Percentiles rank a stretch among this genome's conserved stretches.
Evolutionary conservation across 2,888 invertebrate genomes (phyloP).

Genomic region (Pheosia tremula): DNA sequence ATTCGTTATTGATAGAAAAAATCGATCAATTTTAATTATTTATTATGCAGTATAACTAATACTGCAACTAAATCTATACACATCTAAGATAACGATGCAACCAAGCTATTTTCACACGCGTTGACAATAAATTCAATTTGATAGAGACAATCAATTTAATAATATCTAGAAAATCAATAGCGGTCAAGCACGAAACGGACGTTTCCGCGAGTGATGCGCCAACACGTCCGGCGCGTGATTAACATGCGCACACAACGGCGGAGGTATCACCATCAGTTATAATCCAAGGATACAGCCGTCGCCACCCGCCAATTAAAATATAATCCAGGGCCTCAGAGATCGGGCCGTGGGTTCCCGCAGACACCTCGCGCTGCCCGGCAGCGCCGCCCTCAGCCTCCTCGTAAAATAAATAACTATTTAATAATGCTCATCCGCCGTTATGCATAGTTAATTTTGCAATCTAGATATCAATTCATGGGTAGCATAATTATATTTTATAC

Average conservation of each 20-base stretch:
- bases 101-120: constrained; percentile 28
- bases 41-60: too few species aligned
- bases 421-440: background rate
- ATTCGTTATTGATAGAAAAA: too few species aligned
- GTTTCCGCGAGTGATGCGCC: constrained; percentile 49
- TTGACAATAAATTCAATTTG: constrained; percentile 36
- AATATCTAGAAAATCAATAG: constrained; percentile 41
- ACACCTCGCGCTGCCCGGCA: constrained; percentile 41
- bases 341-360: constrained; percentile 35
- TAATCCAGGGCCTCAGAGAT: constrained; percentile 68
- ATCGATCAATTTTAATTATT: too few species aligned
- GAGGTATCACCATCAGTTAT: constrained; percentile 54
- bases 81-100: background rate
- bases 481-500: too few species aligned
- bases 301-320: constrained; percentile 63
- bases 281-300: constrained; percentile 53
- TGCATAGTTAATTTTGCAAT: background rate
- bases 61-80: background rate
- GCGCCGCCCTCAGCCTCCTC: constrained; percentile 29
- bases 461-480: background rate
- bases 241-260: constrained; percentile 31
- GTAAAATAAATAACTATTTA: constrained; percentile 14
- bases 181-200: constrained; percentile 33
- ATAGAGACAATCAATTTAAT: constrained; percentile 36
- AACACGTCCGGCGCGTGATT: constrained; percentile 39